Percentiles rank a stretch among this genome's conserved stretches.
These are phyloP conservation scores for Paramormyrops kingsleyae DNA, from an alignment of 2,113 vertebrate genomes.

Conservation along the genomic window DNA sequence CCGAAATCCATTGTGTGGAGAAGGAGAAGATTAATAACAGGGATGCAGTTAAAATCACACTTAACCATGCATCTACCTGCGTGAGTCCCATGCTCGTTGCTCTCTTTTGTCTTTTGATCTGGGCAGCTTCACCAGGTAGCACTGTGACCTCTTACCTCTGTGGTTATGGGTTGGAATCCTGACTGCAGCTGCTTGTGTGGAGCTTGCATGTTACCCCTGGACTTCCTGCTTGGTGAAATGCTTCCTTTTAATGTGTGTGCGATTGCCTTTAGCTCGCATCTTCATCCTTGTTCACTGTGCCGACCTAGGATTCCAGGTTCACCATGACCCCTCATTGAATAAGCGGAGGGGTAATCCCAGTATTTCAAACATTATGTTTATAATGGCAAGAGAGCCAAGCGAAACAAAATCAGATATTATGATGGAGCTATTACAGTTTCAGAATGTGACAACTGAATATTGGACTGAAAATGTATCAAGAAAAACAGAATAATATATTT, in stretches of 20 bases:
- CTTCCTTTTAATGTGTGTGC: neutral
- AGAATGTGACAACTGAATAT: neutral
- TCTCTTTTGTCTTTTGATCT: neutral
- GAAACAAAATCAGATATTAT: neutral
- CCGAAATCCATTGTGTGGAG: neutral
- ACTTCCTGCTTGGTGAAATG: neutral
- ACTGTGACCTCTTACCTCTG: neutral
- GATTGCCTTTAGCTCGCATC: neutral
- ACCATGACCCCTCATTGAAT: neutral
- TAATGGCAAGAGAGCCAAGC: neutral
- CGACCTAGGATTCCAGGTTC: neutral
- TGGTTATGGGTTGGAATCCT: neutral
- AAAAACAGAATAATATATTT: neutral
- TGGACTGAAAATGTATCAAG: neutral
- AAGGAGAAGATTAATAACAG: neutral
- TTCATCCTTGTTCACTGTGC: neutral
- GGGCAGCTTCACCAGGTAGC: neutral
- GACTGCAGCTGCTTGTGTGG: neutral
- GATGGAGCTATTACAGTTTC: neutral
- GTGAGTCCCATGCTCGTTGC: neutral
- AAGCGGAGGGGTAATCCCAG: neutral
- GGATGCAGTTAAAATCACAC: neutral
- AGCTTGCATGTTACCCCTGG: neutral
- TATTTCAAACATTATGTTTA: neutral
- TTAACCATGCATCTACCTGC: neutral